Base-by-base conservation (phyloP, 2,113 vertebrate genomes). In the Clupea harengus region DNA sequence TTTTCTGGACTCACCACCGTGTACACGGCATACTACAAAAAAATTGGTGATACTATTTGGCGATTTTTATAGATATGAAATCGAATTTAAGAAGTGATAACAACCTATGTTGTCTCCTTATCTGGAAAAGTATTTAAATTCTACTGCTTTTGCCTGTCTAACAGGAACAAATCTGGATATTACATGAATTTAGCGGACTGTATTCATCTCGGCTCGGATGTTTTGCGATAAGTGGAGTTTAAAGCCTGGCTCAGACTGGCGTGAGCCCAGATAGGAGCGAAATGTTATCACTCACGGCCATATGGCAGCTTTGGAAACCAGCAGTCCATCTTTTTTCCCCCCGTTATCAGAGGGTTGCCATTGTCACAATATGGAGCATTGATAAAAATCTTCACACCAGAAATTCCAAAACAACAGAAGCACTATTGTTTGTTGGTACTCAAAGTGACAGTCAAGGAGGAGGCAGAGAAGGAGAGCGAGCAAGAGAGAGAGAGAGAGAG, bases 371-470 rank as follows among this genome's bases (percentile, higher is more conserved):
- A 81, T 83, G 81, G 44, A 44, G 28, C 72, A 44, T 18, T 28
- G 11, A 72, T 44, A 85, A 67, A 81, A 20, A 83, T 32, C 57
- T 83, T 60, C 78, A 85, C 28, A 44, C 6, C 45, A 84, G 47
- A 81, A 86, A 44, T 83, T 81, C 81, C 82, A 67, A 50, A 25
- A 32, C 86, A 86, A 86, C 80, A 88, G 72, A 52, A 32, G 57
- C 9, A n/a, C 67, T 47, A 78, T 52, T 84, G 82, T 83, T 64
- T 45, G 83, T 50, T 50, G 57, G 20, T 2, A 10, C 78, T 32
- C 28, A 46, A 39, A 39, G 72, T 39, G 72, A 39, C 72, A 78
- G 67, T 28, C 67, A 75, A 32, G 67, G 11, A 9, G n/a, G 72
- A 78, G 28, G 3, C 13, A 4, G 72, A 78, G 32, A 11, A 78